Evolutionary conservation across 2,113 vertebrate species (phyloP), one percentile per base, ranked within the genome.

Genomic region (Nerophis ophidion): DNA sequence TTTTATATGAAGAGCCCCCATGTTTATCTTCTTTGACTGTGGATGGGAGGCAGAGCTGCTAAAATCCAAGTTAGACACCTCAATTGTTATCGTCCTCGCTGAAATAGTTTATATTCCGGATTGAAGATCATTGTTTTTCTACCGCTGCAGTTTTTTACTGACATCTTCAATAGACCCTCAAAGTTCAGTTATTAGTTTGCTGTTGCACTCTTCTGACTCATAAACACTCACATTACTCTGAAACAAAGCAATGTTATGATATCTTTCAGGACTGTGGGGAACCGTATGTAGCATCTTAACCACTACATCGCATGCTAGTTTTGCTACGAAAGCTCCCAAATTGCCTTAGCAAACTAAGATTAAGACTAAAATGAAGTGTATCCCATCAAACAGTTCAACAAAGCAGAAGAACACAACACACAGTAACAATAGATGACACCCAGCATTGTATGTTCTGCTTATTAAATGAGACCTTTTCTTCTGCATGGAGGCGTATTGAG

Each of bases 1-100:
- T 26, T 59, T 56, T 68, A 50, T 50, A 56, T 36, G 46, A 59
- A 63, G 11, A 17, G 42, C 68, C 62, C 46, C 51, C 19, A 33
- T 81, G 79, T 80, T 83, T 83, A 77, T 75, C 38, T 86, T 72
- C 51, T 52, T 60, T 63, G 52, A 19, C 65, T 15, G 5, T 4
- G 40, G 53, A 44, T 57, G 46, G 52, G 58, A 62, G 38, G 8
- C 52, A 33, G 17, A 60, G 63, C 40, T 33, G 6, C 45, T 59
- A 35, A 60, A 73, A 60, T 51, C 49, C 19, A 57, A 16, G 34
- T 52, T 40, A 3, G 11, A 38, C 19, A 16, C 42, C 54, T 56
- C 36, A 42, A 56, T 38, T 12, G 40, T 44, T 44, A 10, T 40
- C 33, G n/a, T 42, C 6, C 16, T 56, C 54, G 19, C 11, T 42